A percentile compares a stretch with the other conserved stretches of the same genome.
These are phyloP conservation scores for Empis stercorea DNA, from an alignment of 2,888 invertebrate species.

Conservation along the genomic window DNA sequence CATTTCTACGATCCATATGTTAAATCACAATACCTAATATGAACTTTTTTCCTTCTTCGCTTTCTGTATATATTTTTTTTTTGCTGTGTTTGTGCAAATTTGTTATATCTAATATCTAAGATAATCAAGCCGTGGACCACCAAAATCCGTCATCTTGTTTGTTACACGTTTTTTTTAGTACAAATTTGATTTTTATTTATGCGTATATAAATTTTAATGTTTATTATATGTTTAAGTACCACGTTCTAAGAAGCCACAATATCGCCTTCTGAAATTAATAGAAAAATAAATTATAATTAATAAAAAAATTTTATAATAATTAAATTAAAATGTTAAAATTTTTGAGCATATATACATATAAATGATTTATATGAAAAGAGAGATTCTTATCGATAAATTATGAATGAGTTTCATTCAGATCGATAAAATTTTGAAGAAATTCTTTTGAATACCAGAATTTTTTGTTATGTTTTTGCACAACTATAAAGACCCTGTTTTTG, in stretches of 20 bases:
- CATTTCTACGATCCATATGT: slow-evolving; percentile 61
- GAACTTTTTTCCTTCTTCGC: slow-evolving; percentile 15
- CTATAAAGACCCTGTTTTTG: too few relatives aligned
- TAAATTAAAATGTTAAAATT: too few relatives aligned
- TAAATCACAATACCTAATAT: slow-evolving; percentile 16
- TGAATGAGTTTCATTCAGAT: too few relatives aligned
- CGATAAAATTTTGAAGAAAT: too few relatives aligned
- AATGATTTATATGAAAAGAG: too few relatives aligned
- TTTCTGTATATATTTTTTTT: too few relatives aligned
- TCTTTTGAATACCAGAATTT: too few relatives aligned
- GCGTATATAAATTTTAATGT: slow-evolving; percentile 5
- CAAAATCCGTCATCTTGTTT: slow-evolving; percentile 47
- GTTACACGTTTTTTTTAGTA: slow-evolving; percentile 5
- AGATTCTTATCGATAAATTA: too few relatives aligned
- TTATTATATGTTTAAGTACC: slow-evolving; percentile 11
- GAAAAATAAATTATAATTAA: slow-evolving; percentile 6
- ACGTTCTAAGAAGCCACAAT: slow-evolving; percentile 16
- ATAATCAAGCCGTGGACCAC: slow-evolving; percentile 46
- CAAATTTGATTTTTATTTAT: neutral
- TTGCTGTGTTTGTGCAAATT: too few relatives aligned
- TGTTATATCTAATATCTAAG: slow-evolving; percentile 39
- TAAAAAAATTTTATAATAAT: neutral
- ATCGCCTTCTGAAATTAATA: slow-evolving; percentile 44
- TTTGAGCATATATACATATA: too few relatives aligned
- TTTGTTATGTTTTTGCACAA: too few relatives aligned